Percentiles rank a stretch among this genome's conserved stretches.
Evolutionary conservation across 1,140 invertebrate genomes (phyloP).

Genomic region (Mya arenaria): DNA sequence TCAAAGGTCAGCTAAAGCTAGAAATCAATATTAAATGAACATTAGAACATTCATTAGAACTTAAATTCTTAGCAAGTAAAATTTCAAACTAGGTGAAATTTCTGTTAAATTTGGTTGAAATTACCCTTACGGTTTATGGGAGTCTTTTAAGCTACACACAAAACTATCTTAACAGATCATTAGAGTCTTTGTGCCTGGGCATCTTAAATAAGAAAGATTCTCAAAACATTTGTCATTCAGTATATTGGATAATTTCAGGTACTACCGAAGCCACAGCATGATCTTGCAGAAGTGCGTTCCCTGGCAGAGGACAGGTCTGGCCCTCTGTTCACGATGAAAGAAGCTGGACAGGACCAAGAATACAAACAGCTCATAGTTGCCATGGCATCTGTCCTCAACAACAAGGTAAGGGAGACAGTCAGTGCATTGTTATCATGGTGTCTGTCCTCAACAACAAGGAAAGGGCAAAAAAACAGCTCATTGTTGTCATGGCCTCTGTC

Average conservation of each 20-base stretch:
- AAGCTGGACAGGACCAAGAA: conserved; percentile 69
- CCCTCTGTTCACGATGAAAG: conserved; percentile 53
- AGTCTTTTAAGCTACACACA: too few relatives aligned
- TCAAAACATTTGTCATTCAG: too few relatives aligned
- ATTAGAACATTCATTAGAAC: too few relatives aligned
- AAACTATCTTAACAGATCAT: too few relatives aligned
- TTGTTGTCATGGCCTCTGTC: conserved; percentile 69
- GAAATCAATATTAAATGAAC: neutral
- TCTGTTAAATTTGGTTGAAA: too few relatives aligned
- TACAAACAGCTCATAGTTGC: conserved; percentile 72
- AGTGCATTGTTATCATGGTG: conserved; percentile 68
- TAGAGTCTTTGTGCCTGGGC: too few relatives aligned
- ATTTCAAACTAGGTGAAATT: too few relatives aligned
- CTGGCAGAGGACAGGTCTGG: conserved; percentile 58
- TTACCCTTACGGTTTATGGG: too few relatives aligned
- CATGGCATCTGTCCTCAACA: conserved; percentile 68
- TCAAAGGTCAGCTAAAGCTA: conserved; percentile 56
- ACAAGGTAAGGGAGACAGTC: conserved; percentile 69
- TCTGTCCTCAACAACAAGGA: conserved; percentile 67
- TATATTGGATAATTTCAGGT: too few relatives aligned
- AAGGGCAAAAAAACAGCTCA: conserved; percentile 71
- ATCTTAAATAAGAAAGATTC: too few relatives aligned
- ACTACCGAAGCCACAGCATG: conserved; percentile 50
- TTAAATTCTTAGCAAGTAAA: neutral
- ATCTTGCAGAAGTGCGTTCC: conserved; percentile 46